Evolutionary conservation across 2,113 vertebrate species (phyloP).

Genomic region (Dipodomys spectabilis): DNA sequence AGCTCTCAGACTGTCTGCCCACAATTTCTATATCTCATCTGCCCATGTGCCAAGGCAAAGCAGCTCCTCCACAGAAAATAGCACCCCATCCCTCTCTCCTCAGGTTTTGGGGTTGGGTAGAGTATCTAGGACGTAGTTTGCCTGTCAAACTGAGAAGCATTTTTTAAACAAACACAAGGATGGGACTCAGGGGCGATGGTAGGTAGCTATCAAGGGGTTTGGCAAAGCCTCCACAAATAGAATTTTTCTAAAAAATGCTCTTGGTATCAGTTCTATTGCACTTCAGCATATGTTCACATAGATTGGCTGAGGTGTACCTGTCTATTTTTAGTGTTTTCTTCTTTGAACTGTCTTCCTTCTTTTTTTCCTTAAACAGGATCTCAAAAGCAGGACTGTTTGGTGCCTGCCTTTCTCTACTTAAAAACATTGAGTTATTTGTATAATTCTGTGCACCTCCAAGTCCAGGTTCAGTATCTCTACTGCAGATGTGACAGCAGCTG

Average conservation of each 20-base stretch:
- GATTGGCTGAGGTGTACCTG: background rate
- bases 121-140: background rate
- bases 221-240: constrained; percentile 8
- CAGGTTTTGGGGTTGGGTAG: background rate
- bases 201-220: background rate
- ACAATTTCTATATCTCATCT: background rate
- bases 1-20: background rate
- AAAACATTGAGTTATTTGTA: background rate
- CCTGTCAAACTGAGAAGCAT: background rate
- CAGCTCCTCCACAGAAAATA: background rate
- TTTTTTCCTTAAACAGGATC: constrained; percentile 39
- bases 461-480: background rate
- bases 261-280: constrained; percentile 33
- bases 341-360: background rate
- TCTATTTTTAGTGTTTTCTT: constrained; percentile 50
- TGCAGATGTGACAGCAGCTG: background rate
- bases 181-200: too few relatives aligned
- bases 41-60: background rate
- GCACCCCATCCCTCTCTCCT: background rate
- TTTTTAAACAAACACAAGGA: background rate
- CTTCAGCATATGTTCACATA: constrained; percentile 42
- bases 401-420: constrained; percentile 38
- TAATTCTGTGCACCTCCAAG: constrained; percentile 8
- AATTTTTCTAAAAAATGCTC: background rate
- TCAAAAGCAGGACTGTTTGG: background rate